These are phyloP conservation scores for Delia radicum DNA, from an alignment of 1,140 invertebrate species.

Conservation along the genomic window DNA sequence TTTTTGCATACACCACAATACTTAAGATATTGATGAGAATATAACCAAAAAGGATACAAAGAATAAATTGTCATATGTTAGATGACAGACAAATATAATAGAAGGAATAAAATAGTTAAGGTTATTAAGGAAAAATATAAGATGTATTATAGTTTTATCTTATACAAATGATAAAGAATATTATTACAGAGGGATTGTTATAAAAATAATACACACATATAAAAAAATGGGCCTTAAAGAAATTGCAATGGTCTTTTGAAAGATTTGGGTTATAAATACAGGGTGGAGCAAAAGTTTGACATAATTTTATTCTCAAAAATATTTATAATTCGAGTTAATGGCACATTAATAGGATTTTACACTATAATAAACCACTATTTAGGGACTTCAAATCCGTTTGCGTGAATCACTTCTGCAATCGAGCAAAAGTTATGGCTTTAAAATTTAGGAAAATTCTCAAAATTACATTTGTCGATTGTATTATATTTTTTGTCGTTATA, in stretches of 20 bases:
- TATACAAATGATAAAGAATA: background rate
- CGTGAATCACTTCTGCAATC: no score
- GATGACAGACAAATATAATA: background rate
- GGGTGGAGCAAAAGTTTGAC: no score
- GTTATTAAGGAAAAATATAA: background rate
- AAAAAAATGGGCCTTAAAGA: background rate
- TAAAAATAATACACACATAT: background rate
- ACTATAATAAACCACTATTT: no score
- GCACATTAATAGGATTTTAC: no score
- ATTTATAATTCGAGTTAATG: no score
- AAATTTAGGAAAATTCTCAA: no score
- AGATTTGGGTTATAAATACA: background rate
- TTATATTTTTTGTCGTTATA: no score
- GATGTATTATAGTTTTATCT: background rate
- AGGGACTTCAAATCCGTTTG: no score
- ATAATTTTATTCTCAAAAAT: no score
- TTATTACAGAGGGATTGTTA: background rate
- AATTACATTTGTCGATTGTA: no score
- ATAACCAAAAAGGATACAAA: background rate
- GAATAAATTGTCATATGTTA: background rate
- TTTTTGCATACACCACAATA: background rate
- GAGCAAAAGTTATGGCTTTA: no score
- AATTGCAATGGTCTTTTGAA: background rate
- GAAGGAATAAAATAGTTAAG: background rate
- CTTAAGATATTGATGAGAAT: background rate